Base-by-base conservation (phyloP, 1,140 invertebrate genomes). In the Hyles euphorbiae region DNA sequence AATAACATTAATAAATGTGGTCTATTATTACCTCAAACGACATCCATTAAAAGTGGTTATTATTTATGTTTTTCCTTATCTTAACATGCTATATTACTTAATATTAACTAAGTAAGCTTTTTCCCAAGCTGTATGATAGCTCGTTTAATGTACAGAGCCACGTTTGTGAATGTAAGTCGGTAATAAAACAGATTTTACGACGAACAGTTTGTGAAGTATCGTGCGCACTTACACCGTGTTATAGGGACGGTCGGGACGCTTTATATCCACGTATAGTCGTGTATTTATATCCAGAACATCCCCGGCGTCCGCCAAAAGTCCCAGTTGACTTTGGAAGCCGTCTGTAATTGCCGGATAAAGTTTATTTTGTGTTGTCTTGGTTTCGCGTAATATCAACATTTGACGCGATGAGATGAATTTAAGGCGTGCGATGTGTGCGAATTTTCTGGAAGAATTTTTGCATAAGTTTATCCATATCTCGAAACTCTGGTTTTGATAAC, bases 311-410 rank as follows among this genome's bases (percentile, higher is more conserved):
- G 8, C 50, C 5, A 34, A 34, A 34, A 52, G 33, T 52, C 50
- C 4, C 50, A 34, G 34, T 52, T 52, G 50, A 52, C 50, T 34
- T 52, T 52, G 33, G 34, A 34, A 52, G 50, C 1, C 32, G 50
- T 5, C 50, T 1, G 36, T 40, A 40, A 40, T 40, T 40, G 36
- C 36, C 8, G 36, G 8, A 40, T 40, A 40, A 40, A 40, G 36
- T 40, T 40, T 40, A 40, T 40, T 40, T 40, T 40, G 36, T 40
- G 36, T 8, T 40, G n/a, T 12, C 22, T 7, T 50, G 22, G 11
- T 50, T 12, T 50, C 22, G n/a, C 32, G 11, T 34, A 22, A 49
- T 49, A 2, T 9, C 48, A 49, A 49, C 22, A 22, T 22, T 22
- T 22, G 22, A 22, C 22, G 22, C 22, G 22, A 22, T 22, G 22